A percentile compares a stretch with the other conserved stretches of the same genome.
Evolutionary conservation across 2,797 vertebrate genomes (phyloP).

Genomic region (Columba guinea): DNA sequence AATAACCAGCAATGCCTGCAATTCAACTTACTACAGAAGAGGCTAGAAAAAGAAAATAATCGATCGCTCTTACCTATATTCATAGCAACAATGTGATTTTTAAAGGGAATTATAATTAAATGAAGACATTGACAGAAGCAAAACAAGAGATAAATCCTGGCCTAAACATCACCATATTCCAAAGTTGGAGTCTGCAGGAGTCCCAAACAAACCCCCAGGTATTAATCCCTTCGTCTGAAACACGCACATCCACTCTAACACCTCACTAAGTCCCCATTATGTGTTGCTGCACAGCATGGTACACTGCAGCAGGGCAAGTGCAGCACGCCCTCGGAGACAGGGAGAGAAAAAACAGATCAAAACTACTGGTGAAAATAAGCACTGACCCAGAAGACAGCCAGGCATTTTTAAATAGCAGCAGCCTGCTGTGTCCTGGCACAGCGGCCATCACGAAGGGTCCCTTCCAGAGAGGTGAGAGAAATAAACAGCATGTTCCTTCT

Average conservation of each 20-base stretch:
- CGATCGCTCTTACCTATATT: background rate
- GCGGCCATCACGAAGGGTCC: background rate
- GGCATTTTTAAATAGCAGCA: background rate
- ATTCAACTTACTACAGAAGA: background rate
- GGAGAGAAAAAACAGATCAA: background rate
- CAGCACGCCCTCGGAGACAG: background rate
- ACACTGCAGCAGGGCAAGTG: background rate
- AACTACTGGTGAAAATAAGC: background rate
- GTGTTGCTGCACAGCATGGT: background rate
- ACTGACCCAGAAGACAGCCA: background rate
- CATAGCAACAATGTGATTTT: background rate
- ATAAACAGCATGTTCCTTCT: background rate
- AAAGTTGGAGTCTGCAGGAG: background rate
- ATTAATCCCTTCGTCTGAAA: conserved; percentile 19
- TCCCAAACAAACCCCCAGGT: background rate
- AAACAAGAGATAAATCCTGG: background rate
- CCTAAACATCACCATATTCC: background rate
- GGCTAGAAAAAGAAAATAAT: background rate
- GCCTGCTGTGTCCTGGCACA: background rate
- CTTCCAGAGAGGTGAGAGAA: background rate
- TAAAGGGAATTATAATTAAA: background rate
- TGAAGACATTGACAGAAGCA: background rate
- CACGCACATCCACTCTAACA: background rate
- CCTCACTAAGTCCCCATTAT: background rate
- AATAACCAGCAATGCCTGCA: background rate